Evolutionary conservation across 2,113 vertebrate genomes (phyloP).

Genomic region (Zingel zingel): DNA sequence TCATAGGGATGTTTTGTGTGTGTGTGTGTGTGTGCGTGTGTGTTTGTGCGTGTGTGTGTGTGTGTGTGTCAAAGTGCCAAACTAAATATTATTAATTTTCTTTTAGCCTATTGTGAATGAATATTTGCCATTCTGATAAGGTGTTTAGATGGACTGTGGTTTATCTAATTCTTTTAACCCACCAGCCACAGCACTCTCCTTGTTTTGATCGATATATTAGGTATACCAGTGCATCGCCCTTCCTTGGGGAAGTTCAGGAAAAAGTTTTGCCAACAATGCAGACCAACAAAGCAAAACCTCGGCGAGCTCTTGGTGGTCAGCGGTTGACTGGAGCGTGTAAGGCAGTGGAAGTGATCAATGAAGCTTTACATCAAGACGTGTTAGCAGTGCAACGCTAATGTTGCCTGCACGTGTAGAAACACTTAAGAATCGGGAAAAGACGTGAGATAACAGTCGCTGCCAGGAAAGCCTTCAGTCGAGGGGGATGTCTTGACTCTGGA

Average conservation of each 20-base stretch:
- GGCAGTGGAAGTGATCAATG: constrained; percentile 36
- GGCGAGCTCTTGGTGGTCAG: constrained; percentile 33
- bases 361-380: constrained; percentile 15
- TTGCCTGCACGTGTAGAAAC: constrained; percentile 10
- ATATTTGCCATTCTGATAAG: background rate
- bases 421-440: background rate
- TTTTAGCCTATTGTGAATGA: background rate
- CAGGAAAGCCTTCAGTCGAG: background rate
- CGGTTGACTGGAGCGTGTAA: constrained; percentile 28
- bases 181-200: background rate
- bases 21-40: constrained; percentile 4
- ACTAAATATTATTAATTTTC: no score
- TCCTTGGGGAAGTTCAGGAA: constrained; percentile 26
- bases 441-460: background rate
- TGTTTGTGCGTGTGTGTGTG: background rate
- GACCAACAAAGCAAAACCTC: constrained; percentile 43
- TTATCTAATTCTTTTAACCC: background rate
- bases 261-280: constrained; percentile 50
- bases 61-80: background rate
- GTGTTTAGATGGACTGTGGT: background rate
- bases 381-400: constrained; percentile 20
- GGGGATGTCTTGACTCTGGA: background rate
- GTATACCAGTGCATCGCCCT: constrained; percentile 2
- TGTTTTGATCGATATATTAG: constrained; percentile 33
- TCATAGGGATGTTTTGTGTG: background rate